Conservation (phyloP, 1,140 invertebrate species). For the Drosophila prosaltans region DNA sequence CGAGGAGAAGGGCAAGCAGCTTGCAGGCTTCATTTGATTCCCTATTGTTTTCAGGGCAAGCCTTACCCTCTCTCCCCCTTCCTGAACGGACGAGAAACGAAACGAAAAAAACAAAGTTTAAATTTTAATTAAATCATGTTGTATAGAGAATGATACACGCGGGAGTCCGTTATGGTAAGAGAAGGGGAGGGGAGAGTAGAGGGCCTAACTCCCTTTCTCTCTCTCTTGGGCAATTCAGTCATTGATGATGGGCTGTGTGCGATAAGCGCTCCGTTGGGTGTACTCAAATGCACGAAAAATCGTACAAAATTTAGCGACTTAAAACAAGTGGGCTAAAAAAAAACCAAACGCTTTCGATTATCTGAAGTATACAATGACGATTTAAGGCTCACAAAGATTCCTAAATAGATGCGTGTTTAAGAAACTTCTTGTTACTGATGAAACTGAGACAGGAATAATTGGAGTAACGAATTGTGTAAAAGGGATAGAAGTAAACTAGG, state of each 20-base stretch:
- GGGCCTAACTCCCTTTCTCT: not conserved
- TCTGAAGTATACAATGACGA: constrained; percentile 16
- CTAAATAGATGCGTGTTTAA: constrained; percentile 10
- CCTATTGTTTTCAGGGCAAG: constrained; percentile 56
- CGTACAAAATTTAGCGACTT: constrained; percentile 53
- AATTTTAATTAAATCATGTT: constrained; percentile 82
- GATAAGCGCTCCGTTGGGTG: constrained; percentile 74
- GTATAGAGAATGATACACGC: constrained; percentile 75
- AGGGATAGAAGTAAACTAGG: not conserved
- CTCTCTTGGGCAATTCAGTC: constrained; percentile 60
- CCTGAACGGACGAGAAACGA: constrained; percentile 10
- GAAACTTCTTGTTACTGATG: not conserved
- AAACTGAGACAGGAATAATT: not conserved
- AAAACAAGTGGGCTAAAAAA: constrained; percentile 26
- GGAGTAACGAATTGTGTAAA: not conserved
- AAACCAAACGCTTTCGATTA: constrained; percentile 7
- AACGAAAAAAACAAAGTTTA: constrained; percentile 63
- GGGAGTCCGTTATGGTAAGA: constrained; percentile 39
- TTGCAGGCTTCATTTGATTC: constrained; percentile 49
- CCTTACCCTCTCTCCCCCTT: constrained; percentile 7
- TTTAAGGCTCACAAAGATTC: constrained; percentile 35
- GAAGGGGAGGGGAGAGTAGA: not conserved
- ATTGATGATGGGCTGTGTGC: constrained; percentile 64
- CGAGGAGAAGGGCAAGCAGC: not conserved
- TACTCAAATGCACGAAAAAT: constrained; percentile 54